These are phyloP conservation scores for Brachirus orientalis DNA, from an alignment of 2,113 vertebrate species.

Conservation along the genomic window DNA sequence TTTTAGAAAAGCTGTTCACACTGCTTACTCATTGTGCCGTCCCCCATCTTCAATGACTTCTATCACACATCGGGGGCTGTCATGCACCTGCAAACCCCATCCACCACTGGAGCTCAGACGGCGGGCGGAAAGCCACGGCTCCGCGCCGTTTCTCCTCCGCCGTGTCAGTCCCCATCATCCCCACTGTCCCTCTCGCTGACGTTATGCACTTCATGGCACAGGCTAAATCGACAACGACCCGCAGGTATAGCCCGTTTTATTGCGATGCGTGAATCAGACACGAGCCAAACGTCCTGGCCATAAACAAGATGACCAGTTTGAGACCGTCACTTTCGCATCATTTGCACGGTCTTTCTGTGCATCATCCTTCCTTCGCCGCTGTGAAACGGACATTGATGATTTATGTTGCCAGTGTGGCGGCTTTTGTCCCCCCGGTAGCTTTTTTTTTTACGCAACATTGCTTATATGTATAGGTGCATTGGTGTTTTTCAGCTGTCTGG, in stretches of 20 bases:
- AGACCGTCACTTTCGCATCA: neutral
- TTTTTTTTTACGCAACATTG: neutral
- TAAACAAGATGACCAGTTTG: too few relatives aligned
- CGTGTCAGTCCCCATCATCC: constrained; percentile 19
- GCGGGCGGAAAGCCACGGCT: neutral
- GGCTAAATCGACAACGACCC: too few relatives aligned
- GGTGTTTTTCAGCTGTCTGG: constrained; percentile 36
- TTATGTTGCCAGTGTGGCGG: constrained; percentile 16
- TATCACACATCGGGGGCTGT: constrained; percentile 74
- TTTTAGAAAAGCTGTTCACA: constrained; percentile 88
- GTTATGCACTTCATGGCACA: constrained; percentile 34
- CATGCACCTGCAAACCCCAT: constrained; percentile 76
- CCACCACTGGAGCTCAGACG: constrained; percentile 57
- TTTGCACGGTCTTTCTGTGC: neutral
- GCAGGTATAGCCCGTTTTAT: too few relatives aligned
- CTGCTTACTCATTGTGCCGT: constrained; percentile 83
- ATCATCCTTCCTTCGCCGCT: neutral
- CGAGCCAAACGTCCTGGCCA: neutral
- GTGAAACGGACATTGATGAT: neutral
- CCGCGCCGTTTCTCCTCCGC: too few relatives aligned
- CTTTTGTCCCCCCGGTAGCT: constrained; percentile 4
- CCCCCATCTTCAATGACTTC: constrained; percentile 81
- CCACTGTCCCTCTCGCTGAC: constrained; percentile 6
- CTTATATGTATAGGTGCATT: constrained; percentile 14
- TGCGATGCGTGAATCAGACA: constrained; percentile 17